phyloP scores from a whole-genome alignment of 2,113 vertebrate species.

The Psittacula cyanocephala region DNA sequence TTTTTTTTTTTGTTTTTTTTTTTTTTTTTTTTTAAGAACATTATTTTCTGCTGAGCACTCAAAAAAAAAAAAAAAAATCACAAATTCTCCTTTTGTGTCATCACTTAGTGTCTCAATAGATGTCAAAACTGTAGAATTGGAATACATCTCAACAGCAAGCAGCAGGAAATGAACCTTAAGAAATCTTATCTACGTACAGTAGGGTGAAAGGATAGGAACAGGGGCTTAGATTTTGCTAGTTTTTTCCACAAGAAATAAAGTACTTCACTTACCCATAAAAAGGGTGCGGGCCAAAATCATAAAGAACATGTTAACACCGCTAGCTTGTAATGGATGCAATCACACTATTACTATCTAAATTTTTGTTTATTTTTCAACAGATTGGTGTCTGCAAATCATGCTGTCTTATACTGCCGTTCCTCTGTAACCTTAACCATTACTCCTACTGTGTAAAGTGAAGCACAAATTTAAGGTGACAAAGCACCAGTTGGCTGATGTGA shows the following conservation, averaged over 20 bases:
- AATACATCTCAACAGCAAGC: slow-evolving; percentile 13
- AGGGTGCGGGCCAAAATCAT: neutral
- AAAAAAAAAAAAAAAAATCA: neutral
- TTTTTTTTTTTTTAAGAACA: neutral
- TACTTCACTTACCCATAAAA: neutral
- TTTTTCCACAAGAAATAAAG: slow-evolving; percentile 13
- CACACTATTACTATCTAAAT: slow-evolving; percentile 1
- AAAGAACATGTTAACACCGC: slow-evolving; percentile 31
- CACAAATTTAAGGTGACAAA: slow-evolving; percentile 71
- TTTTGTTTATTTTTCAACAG: slow-evolving; percentile 61
- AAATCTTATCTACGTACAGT: neutral
- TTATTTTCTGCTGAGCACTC: neutral
- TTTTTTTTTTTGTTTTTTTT: neutral
- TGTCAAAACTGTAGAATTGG: neutral
- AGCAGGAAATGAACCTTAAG: neutral
- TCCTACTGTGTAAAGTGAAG: slow-evolving; percentile 72
- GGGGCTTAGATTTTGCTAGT: neutral
- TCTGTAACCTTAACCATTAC: slow-evolving; percentile 63
- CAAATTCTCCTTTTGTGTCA: neutral
- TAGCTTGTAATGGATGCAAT: slow-evolving; percentile 20
- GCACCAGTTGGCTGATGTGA: slow-evolving; percentile 63
- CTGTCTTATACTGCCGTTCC: slow-evolving; percentile 28
- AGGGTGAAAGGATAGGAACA: neutral
- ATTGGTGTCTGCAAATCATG: slow-evolving; percentile 35
- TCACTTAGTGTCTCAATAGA: slow-evolving; percentile 12